Percentiles rank a stretch among this genome's conserved stretches.
phyloP scores from a whole-genome alignment of 1,140 invertebrate species.

The Eumaeus atala region DNA sequence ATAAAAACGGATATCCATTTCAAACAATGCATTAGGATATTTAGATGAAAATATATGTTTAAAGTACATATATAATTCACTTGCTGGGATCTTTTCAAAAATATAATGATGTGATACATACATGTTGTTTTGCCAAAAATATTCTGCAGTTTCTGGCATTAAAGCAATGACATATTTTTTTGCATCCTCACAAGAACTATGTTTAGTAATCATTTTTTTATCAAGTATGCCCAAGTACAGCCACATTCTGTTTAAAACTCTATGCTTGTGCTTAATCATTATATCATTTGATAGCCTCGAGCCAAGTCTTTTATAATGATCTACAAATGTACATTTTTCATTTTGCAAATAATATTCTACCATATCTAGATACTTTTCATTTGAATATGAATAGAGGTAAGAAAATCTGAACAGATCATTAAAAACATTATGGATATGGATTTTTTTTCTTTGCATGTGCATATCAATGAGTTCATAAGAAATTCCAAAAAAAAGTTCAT shows the following conservation, averaged over 20 bases:
- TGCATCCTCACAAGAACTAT: conserved; percentile 35
- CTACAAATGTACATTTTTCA: background rate
- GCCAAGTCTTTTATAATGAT: conserved; percentile 23
- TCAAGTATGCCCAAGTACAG: conserved; percentile 36
- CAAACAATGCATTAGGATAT: conserved; percentile 40
- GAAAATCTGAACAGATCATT: conserved; percentile 14
- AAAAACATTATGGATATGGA: conserved; percentile 6
- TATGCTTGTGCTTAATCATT: conserved; percentile 39
- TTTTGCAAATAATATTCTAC: conserved; percentile 19
- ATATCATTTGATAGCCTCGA: conserved; percentile 42
- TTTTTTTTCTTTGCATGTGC: conserved; percentile 17
- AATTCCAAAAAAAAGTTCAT: conserved; percentile 24
- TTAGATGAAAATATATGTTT: conserved; percentile 36
- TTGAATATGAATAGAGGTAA: conserved; percentile 24
- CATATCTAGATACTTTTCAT: conserved; percentile 30
- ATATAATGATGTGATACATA: conserved; percentile 27
- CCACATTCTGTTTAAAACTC: conserved; percentile 31
- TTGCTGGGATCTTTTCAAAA: conserved; percentile 34
- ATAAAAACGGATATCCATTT: conserved; percentile 40
- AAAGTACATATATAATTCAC: conserved; percentile 35
- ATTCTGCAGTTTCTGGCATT: conserved; percentile 24
- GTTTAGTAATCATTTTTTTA: conserved; percentile 28
- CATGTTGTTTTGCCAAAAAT: conserved; percentile 41
- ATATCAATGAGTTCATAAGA: conserved; percentile 24
- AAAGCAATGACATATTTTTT: conserved; percentile 33